A percentile compares a stretch with the other conserved stretches of the same genome.
Conservation (phyloP, 2,113 vertebrate genomes). For the Tragulus kanchil region DNA sequence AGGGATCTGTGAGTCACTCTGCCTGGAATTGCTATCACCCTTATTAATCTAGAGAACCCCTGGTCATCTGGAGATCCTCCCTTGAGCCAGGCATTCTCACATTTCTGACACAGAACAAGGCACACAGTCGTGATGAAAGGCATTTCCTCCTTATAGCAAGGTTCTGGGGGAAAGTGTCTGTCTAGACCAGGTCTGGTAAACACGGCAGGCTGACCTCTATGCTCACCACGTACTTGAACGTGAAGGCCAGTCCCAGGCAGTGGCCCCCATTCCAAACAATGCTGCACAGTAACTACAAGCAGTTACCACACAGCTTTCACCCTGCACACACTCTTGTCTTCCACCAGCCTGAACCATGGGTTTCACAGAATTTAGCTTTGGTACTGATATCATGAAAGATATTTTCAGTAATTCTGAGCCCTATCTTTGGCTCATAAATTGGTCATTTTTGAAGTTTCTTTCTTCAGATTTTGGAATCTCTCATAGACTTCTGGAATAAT, state of each 20-base stretch:
- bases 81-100: neutral
- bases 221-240: neutral
- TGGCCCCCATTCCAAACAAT: neutral
- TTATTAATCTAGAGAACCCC: neutral
- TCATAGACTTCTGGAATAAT: neutral
- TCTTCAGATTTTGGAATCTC: neutral
- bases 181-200: neutral
- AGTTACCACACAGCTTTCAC: neutral
- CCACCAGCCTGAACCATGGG: neutral
- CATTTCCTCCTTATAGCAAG: neutral
- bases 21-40: neutral
- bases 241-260: neutral
- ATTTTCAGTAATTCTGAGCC: neutral
- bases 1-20: neutral
- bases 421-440: neutral
- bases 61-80: neutral
- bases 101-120: neutral
- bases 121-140: neutral
- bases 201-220: neutral
- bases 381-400: neutral
- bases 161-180: neutral
- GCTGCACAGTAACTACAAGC: neutral
- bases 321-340: neutral
- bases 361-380: neutral
- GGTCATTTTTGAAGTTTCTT: neutral